Base-by-base conservation (phyloP, 2,888 invertebrate species). In the Lochmaea capreae region DNA sequence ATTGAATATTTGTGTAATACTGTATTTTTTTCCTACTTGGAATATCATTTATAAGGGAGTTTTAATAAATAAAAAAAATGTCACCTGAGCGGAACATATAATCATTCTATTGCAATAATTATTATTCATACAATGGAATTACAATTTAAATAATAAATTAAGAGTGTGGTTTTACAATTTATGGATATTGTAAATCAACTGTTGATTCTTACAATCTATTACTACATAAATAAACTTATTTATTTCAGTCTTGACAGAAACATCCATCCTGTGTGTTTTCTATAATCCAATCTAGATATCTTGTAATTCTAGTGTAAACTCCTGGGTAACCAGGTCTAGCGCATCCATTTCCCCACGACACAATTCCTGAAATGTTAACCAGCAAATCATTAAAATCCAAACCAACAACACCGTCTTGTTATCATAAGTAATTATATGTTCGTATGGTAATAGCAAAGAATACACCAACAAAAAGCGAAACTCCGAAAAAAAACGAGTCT, bases 271-370 rank as follows among this genome's bases (percentile, higher is more conserved):
- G 90, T 2, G 95, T 91, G 84, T 95, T 93, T 77, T 92, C 92
- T 76, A 89, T 87, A 79, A 96, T 95, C 96, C 96, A 96, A 80
- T 93, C 91, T 67, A 95, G 85, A 86, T 94, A 96, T 80, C 92
- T 91, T n/a, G 93, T 94, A 52, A 96, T 92, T 78, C 95, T 89
- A 0, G 95, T 95, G 85, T 96, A 96, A 1, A 96, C 95, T 1
- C 96, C 96, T 0, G 95, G 95, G 86, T 94, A 95, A 16, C 95
- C 94, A 9, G 92, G 91, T 75, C 95, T 89, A 0, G 95, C 95
- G 84, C 96, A 96, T 26, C 96, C 96, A 83, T 95, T 95, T 46
- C 96, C 96, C 96, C 96, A 96, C 0, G 95, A 95, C 0, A 96
- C 95, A 18, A 96, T 91, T 14, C 94, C 93, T 93, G 43, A 12